Conservation (phyloP, 2,113 vertebrate species). For the Strix uralensis region DNA sequence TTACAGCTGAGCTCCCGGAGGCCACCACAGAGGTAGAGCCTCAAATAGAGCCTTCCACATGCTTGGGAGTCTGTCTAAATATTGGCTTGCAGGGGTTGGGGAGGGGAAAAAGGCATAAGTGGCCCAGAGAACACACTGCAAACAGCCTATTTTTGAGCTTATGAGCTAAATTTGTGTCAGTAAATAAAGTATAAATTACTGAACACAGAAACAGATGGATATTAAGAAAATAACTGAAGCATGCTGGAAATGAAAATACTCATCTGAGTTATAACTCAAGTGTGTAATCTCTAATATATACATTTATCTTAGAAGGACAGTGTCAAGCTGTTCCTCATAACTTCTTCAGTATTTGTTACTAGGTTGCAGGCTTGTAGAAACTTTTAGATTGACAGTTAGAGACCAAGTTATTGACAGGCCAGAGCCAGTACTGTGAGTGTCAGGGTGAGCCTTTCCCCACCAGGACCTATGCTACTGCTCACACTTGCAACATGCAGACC, state of each 20-base stretch:
- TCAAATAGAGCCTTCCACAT: background rate
- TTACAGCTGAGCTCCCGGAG: background rate
- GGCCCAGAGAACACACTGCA: background rate
- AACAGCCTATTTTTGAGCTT: background rate
- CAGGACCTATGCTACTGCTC: rapidly evolving
- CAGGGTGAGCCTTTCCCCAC: background rate
- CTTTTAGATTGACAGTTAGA: background rate
- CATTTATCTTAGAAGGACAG: slow-evolving; percentile 29
- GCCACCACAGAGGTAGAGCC: background rate
- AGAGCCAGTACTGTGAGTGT: background rate
- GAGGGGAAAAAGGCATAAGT: background rate
- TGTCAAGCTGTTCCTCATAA: slow-evolving; percentile 32
- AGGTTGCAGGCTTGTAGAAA: background rate
- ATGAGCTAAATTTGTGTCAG: background rate
- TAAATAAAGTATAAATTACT: slow-evolving; percentile 42
- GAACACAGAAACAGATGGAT: slow-evolving; percentile 32
- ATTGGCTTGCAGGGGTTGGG: background rate
- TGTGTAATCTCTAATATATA: slow-evolving; percentile 14
- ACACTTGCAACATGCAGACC: background rate
- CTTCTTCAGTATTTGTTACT: background rate
- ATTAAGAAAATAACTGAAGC: slow-evolving; percentile 48
- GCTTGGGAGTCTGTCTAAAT: background rate
- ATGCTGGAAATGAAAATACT: background rate
- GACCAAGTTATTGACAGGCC: background rate
- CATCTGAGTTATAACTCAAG: background rate